Evolutionary conservation across 30 jellyfish, hydroid and myxozoan species (phyloP), one percentile per base, ranked within the genome.

Genomic region (Catostylus mosaicus): DNA sequence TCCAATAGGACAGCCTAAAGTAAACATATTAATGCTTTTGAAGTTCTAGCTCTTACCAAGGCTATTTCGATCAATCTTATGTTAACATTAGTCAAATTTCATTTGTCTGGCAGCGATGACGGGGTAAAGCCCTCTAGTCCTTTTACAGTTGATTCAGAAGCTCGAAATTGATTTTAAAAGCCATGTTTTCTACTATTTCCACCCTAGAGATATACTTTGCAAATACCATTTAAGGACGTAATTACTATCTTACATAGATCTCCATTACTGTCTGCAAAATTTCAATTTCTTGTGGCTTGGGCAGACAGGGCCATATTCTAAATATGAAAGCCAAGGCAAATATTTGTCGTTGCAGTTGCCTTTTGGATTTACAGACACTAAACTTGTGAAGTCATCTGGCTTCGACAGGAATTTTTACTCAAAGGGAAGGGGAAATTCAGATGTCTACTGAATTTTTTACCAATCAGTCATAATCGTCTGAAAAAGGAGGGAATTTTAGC

Each of bases 11-110:
- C 20, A 59, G 23, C 71, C 38, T n/a, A 22, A 19, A 9, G 38
- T 37, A 59, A 59, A 59, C 71, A 23, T 3, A 18, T 1, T 59
- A 59, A 59, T 59, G 71, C 71, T 37, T 4, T 59, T 59, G 71
- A 59, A 59, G 71, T 59, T 59, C 26, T 59, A 16, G 71, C 71
- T 59, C 71, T 59, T 59, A 23, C 71, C 38, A 20, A 3, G 71
- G 26, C 71, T 59, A 59, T 59, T 19, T 59, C 71, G 37, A 59
- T 59, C 20, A 23, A 23, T 59, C 71, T 16, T 22, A 9, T 59
- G 38, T 59, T 59, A 59, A 59, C 71, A 59, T 18, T 59, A 27
- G 5, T 59, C 71, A 59, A 59, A 59, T 59, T 59, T 59, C 71
- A 59, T 59, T 59, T 27, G 38, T 59, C 71, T 59, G 71, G 16